phyloP scores from a whole-genome alignment of 2,113 vertebrate species.

The Odocoileus hemionus region DNA sequence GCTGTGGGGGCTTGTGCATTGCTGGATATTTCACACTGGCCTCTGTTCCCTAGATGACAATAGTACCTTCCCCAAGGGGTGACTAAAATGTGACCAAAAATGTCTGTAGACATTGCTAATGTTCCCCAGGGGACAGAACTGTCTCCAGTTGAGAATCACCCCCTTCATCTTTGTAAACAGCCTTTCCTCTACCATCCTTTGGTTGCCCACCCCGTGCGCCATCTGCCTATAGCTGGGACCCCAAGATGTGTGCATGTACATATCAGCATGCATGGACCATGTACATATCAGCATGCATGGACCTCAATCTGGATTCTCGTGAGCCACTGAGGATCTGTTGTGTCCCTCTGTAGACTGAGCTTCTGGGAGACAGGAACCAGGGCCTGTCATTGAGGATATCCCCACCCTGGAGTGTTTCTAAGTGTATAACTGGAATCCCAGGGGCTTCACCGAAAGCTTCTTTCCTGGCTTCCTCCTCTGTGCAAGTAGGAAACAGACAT shows the following conservation, averaged over 20 bases:
- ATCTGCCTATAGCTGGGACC: not conserved
- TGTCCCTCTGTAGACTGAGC: not conserved
- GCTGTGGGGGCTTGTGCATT: accelerated
- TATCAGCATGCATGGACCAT: too few species aligned
- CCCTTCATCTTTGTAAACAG: not conserved
- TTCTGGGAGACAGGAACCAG: not conserved
- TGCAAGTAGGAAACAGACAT: not conserved
- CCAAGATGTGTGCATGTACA: accelerated
- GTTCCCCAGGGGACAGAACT: not conserved
- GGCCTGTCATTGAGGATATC: not conserved
- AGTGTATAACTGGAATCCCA: not conserved
- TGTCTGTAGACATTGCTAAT: not conserved
- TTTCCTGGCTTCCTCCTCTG: not conserved
- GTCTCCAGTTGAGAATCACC: not conserved
- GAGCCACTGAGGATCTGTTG: not conserved
- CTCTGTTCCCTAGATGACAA: not conserved
- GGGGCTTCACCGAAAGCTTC: not conserved
- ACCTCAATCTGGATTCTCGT: not conserved
- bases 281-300: accelerated
- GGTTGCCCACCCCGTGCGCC: accelerated
- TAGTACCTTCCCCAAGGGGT: not conserved
- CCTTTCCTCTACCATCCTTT: not conserved
- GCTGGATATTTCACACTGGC: not conserved
- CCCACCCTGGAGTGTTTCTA: not conserved
- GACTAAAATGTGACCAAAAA: not conserved